phyloP scores from a whole-genome alignment of 2,113 vertebrate species.

The Rhinolophus ferrumequinum region DNA sequence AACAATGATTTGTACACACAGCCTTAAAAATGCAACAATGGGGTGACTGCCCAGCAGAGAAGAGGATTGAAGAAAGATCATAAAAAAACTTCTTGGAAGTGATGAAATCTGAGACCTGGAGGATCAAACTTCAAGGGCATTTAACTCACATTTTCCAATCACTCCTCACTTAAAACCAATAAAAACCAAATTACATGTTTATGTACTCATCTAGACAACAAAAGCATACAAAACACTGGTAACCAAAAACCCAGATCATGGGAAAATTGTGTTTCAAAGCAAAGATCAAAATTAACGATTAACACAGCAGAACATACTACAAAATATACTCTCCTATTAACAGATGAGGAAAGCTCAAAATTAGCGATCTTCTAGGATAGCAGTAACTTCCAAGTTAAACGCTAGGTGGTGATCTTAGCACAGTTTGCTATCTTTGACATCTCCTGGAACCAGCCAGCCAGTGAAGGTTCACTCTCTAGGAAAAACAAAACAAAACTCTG shows the following conservation, averaged over 20 bases:
- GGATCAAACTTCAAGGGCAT: neutral
- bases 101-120: neutral
- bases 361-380: rapidly evolving
- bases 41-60: neutral
- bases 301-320: neutral
- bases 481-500: neutral
- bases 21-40: neutral
- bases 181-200: neutral
- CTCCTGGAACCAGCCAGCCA: neutral
- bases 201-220: neutral
- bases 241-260: neutral
- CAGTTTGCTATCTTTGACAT: neutral
- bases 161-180: neutral
- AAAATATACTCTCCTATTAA: neutral
- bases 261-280: neutral
- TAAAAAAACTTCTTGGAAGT: neutral
- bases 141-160: neutral
- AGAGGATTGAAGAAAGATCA: neutral
- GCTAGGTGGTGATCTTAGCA: constrained; percentile 61
- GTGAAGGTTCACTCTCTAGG: neutral
- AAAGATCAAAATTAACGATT: neutral
- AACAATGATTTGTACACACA: rapidly evolving
- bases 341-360: neutral
- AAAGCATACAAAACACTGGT: neutral
- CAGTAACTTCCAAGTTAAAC: neutral